Evolutionary conservation across 2,797 vertebrate genomes (phyloP), one percentile per base, ranked within the genome.

Genomic region (Oreortyx pictus): DNA sequence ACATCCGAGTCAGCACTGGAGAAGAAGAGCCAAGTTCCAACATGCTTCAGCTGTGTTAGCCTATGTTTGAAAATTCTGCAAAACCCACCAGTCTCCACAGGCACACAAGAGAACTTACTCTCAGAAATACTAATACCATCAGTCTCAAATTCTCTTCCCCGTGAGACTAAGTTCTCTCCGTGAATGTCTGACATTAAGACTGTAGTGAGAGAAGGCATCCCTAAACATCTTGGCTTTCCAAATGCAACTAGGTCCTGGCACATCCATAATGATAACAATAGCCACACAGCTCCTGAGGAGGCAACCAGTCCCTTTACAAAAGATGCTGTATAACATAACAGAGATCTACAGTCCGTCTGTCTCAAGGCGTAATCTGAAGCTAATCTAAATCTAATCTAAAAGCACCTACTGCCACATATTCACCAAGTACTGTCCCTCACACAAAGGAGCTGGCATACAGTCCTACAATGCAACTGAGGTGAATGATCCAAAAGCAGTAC

Each of bases 391-490:
- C n/a, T n/a, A n/a, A n/a, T n/a, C n/a, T n/a, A 9, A 29, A 60
- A 35, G 57, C 35, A 87, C 43, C 72, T 73, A 37, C 71, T 82
- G 62, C 25, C 14, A 59, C 59, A 44, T 47, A 41, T 27, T 82
- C 61, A 80, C 25, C 50, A 83, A 72, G 37, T 37, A 74, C 0
- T 47, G 49, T 67, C 41, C 61, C n/a, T 60, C 22, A 57, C 11
- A 70, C 6, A 54, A 68, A 87, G 59, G 25, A 61, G 44, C 18
- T 15, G 23, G 9, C 0, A 0, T 6, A 7, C 0, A 39, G 35
- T 29, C 54, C 50, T 9, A 37, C 8, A 14, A 20, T 2, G 7
- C 23, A 56, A 18, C 1, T 7, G 37, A 62, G 15, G 41, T 11
- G 60, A 23, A 50, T 39, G 5, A 88, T 64, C 56, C n/a, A 54